These are phyloP conservation scores for Bradypus variegatus DNA, from an alignment of 2,797 vertebrate species.

Conservation along the genomic window DNA sequence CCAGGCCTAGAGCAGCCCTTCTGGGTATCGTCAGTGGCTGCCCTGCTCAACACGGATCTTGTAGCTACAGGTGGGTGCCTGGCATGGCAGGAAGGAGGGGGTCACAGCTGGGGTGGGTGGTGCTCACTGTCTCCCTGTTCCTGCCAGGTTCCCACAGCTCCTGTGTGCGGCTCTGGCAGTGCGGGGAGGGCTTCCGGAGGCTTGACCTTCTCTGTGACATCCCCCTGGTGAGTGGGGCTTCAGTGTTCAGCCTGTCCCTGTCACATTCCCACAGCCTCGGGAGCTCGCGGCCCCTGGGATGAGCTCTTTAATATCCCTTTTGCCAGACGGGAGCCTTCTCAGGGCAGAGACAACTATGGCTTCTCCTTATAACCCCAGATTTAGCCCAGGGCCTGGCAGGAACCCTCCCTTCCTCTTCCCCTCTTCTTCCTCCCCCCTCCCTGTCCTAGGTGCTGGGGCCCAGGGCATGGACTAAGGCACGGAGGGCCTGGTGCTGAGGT, in stretches of 20 bases:
- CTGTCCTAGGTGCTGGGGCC: not conserved
- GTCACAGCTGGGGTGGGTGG: accelerated
- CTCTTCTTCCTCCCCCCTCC: accelerated
- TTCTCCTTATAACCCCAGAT: not conserved
- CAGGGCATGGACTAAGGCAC: not conserved
- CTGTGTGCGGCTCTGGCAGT: conserved; percentile 87
- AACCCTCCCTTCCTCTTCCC: not conserved
- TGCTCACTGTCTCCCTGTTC: not conserved
- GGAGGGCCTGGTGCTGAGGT: not conserved
- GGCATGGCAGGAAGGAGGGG: not conserved
- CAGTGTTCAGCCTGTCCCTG: not conserved
- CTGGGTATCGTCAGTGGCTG: conserved; percentile 89
- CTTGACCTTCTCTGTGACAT: conserved; percentile 83
- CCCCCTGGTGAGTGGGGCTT: conserved; percentile 81
- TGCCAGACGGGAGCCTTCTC: not conserved
- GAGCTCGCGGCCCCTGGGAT: not conserved
- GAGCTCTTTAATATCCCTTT: not conserved
- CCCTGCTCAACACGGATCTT: conserved; percentile 89
- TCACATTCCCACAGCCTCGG: not conserved
- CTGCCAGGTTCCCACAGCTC: conserved; percentile 87
- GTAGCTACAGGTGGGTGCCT: conserved; percentile 86
- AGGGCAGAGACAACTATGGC: not conserved
- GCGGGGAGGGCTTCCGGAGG: conserved; percentile 81
- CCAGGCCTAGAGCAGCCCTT: conserved; percentile 83
- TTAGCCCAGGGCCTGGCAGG: not conserved